phyloP scores from a whole-genome alignment of 2,113 vertebrate species.

The Myxocyprinus asiaticus region DNA sequence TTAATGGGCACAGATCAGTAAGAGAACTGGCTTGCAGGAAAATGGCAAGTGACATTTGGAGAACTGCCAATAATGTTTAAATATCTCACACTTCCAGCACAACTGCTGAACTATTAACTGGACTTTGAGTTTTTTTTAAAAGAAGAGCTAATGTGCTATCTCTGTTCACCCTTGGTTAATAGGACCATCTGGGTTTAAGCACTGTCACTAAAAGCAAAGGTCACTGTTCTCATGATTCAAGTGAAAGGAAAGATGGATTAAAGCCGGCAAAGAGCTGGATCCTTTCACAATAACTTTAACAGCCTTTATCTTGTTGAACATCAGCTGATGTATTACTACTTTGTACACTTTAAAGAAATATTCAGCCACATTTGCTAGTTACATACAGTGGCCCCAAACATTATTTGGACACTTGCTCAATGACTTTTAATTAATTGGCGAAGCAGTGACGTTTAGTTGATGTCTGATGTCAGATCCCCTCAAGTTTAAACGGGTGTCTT shows the following conservation, averaged over 20 bases:
- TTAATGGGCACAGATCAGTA: constrained; percentile 22
- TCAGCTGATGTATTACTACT: background rate
- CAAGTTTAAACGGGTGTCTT: too few species aligned
- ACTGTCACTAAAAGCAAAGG: constrained; percentile 40
- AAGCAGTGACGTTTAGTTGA: too few species aligned
- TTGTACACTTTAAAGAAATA: background rate
- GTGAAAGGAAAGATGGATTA: constrained; percentile 23
- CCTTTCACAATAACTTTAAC: background rate
- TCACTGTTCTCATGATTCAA: constrained; percentile 34
- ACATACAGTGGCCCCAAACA: too few species aligned
- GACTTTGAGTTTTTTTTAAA: constrained; percentile 25
- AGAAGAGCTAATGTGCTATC: constrained; percentile 20
- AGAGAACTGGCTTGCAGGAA: constrained; percentile 33
- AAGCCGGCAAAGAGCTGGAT: background rate
- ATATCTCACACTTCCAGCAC: constrained; percentile 44
- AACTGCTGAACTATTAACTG: constrained; percentile 35
- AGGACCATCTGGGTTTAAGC: constrained; percentile 11
- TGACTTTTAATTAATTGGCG: too few species aligned
- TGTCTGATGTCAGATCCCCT: too few species aligned
- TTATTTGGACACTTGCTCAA: too few species aligned
- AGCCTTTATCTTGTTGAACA: background rate
- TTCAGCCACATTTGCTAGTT: too few species aligned
- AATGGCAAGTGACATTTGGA: constrained; percentile 49
- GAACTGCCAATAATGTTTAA: constrained; percentile 50
- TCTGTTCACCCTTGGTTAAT: constrained; percentile 29